Conservation (phyloP, 2,888 invertebrate species). For the Ganaspis brasiliensis region DNA sequence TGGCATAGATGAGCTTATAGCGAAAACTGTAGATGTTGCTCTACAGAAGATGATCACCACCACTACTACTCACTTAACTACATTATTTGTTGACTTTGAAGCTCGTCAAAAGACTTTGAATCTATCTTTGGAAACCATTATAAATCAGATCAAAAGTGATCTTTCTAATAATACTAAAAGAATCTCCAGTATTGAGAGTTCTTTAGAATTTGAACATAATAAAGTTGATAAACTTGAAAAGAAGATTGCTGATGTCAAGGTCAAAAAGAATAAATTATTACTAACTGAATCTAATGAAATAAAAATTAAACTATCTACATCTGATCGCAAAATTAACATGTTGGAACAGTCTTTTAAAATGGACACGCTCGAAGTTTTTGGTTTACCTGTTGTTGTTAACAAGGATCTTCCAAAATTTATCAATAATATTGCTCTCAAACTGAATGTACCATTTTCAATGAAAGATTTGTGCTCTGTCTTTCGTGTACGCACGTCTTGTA, state of each 20-base stretch:
- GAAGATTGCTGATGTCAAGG: background rate
- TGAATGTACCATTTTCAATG: background rate
- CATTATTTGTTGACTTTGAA: background rate
- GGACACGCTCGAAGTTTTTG: background rate
- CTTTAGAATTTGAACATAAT: background rate
- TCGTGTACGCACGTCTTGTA: background rate
- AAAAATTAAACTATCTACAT: background rate
- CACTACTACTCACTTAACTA: background rate
- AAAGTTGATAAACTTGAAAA: background rate
- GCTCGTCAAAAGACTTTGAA: background rate
- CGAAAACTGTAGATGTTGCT: background rate
- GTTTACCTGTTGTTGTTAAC: background rate
- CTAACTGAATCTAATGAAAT: background rate
- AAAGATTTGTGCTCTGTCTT: background rate
- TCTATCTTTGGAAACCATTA: background rate
- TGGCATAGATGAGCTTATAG: too few species aligned
- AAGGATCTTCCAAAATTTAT: background rate
- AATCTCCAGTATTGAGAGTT: background rate
- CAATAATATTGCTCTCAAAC: background rate
- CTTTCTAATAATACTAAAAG: background rate
- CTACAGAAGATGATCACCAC: background rate
- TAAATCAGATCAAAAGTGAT: background rate
- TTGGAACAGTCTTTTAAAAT: background rate
- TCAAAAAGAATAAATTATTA: background rate
- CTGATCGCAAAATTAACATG: too few species aligned